phyloP scores from a whole-genome alignment of 2,888 invertebrate species.

The Meta bourneti region DNA sequence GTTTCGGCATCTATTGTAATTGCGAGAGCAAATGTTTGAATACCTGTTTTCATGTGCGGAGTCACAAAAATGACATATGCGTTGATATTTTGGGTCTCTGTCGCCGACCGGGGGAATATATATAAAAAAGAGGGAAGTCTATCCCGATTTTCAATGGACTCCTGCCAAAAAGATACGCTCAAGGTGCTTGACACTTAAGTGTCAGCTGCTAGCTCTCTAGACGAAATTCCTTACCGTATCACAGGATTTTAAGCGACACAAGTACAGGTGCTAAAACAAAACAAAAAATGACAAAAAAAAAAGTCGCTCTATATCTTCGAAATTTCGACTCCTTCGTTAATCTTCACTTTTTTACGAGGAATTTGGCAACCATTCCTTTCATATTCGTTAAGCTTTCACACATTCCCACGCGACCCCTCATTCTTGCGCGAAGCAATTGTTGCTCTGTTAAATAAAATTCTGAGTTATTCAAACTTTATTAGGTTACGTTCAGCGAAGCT shows the following conservation, averaged over 20 bases:
- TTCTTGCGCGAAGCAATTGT: no score
- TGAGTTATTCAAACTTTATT: no score
- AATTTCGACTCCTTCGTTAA: no score
- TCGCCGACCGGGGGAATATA: neutral
- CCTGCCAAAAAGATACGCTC: constrained; percentile 29
- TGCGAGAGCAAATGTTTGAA: constrained; percentile 13
- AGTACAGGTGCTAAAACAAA: constrained; percentile 26
- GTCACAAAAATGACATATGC: constrained; percentile 38
- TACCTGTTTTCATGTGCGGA: neutral
- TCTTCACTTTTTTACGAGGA: no score
- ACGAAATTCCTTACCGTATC: constrained; percentile 36
- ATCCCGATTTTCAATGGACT: constrained; percentile 16
- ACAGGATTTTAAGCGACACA: constrained; percentile 34
- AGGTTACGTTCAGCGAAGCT: no score
- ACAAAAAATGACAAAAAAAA: no score
- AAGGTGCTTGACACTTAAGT: constrained; percentile 50
- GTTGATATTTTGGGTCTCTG: constrained; percentile 38
- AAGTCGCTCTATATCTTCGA: no score
- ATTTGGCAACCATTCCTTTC: no score
- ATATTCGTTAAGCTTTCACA: no score
- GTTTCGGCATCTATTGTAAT: neutral
- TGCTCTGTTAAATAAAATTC: no score
- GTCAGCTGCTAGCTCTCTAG: neutral
- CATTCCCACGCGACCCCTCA: no score
- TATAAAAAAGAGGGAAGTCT: no score